Evolutionary conservation across 92 coral and sea anemone genomes (phyloP).

Genomic region (Heteractis magnifica): DNA sequence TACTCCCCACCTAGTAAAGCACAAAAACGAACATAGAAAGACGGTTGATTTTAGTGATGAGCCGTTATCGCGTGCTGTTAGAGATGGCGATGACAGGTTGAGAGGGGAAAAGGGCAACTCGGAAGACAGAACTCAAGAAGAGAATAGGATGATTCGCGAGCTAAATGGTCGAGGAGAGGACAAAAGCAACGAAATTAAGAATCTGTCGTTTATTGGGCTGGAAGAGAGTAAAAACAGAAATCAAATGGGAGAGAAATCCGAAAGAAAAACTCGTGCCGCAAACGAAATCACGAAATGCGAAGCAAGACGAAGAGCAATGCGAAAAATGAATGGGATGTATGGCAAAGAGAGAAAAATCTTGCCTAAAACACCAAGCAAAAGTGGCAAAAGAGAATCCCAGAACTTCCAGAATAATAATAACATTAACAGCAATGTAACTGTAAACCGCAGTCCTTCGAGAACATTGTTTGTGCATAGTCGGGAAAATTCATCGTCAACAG

Average conservation of each 20-base stretch:
- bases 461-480: slow-evolving; percentile 2
- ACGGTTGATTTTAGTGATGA: slow-evolving; percentile 43
- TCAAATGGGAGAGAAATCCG: background rate
- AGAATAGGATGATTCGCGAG: too few species aligned
- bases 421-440: background rate
- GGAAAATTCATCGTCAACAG: slow-evolving; percentile 40
- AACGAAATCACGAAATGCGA: slow-evolving; percentile 18
- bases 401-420: background rate
- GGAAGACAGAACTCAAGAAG: background rate
- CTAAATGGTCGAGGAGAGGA: too few species aligned
- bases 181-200: background rate
- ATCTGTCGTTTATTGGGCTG: background rate
- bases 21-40: slow-evolving; percentile 36
- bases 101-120: background rate
- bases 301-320: slow-evolving; percentile 22
- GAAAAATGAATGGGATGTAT: slow-evolving; percentile 15
- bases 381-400: background rate
- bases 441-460: background rate
- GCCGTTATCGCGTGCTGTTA: background rate
- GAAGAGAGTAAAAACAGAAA: background rate
- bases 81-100: background rate
- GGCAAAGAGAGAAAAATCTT: background rate
- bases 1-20: slow-evolving; percentile 19
- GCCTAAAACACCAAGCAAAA: slow-evolving; percentile 6
- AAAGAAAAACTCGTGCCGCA: background rate